These are phyloP conservation scores for Drepanosiphum platanoidis DNA, from an alignment of 2,888 invertebrate genomes.

Conservation along the genomic window DNA sequence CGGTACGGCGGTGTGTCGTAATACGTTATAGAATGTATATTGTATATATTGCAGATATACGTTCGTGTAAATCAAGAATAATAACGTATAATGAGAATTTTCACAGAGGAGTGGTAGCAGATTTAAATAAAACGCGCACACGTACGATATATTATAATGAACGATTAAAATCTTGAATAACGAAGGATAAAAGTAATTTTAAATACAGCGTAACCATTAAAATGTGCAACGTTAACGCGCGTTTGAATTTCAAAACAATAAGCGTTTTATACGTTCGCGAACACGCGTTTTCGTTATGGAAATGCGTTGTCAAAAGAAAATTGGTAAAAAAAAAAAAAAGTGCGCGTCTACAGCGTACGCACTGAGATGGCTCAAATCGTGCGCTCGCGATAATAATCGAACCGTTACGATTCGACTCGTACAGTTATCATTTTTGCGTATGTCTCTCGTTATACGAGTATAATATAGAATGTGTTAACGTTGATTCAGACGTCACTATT, in stretches of 20 bases:
- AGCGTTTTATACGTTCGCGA: not conserved
- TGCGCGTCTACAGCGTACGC: not conserved
- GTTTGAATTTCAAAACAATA: slow-evolving; percentile 16
- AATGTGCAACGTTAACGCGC: not conserved
- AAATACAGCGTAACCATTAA: slow-evolving; percentile 3
- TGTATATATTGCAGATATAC: not conserved
- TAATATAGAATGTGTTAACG: no score
- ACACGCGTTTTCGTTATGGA: slow-evolving; percentile 1
- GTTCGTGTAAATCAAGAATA: slow-evolving; percentile 27
- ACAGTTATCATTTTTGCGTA: no score
- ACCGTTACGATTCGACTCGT: not conserved
- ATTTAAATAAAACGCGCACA: not conserved
- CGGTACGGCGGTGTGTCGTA: not conserved
- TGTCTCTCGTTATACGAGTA: no score
- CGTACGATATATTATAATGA: not conserved
- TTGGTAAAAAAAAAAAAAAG: not conserved
- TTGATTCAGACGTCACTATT: no score
- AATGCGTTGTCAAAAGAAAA: not conserved
- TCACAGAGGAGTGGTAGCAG: not conserved
- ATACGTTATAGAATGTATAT: no score
- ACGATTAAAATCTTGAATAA: slow-evolving; percentile 23
- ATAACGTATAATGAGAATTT: not conserved
- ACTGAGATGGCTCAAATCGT: not conserved
- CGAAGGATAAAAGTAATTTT: slow-evolving; percentile 13
- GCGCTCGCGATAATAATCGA: not conserved